Conservation (phyloP, 2,797 vertebrate genomes). For the Zalophus californianus region DNA sequence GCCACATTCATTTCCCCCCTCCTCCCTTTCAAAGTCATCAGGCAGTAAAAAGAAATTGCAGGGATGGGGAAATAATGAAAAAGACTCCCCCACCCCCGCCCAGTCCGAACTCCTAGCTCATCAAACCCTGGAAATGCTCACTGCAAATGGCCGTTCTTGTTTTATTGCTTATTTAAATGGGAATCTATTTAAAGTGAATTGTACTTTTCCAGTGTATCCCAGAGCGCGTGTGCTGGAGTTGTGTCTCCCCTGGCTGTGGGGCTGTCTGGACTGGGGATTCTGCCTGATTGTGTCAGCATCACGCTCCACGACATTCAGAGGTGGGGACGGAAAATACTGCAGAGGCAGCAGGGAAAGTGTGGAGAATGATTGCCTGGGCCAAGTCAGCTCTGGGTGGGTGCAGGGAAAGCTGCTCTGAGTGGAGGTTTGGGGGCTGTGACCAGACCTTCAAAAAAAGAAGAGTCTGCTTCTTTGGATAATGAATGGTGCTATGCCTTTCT, state of each 20-base stretch:
- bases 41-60: constrained; percentile 83
- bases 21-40: constrained; percentile 67
- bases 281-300: constrained; percentile 77
- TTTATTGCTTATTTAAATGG: constrained; percentile 84
- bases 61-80: constrained; percentile 81
- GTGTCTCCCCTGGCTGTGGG: constrained; percentile 72
- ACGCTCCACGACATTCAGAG: constrained; percentile 32
- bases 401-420: background rate
- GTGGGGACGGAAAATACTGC: constrained; percentile 44
- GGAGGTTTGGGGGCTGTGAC: background rate
- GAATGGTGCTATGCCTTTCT: background rate
- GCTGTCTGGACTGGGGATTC: constrained; percentile 76
- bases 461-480: background rate
- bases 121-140: constrained; percentile 80
- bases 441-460: background rate
- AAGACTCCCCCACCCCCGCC: constrained; percentile 41
- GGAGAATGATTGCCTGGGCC: background rate
- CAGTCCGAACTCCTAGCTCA: constrained; percentile 80
- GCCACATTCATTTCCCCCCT: background rate
- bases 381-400: background rate
- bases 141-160: constrained; percentile 80
- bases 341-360: background rate
- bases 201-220: constrained; percentile 76
- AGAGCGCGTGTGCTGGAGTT: background rate
- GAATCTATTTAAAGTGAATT: constrained; percentile 83